Evolutionary conservation across 2,888 invertebrate genomes (phyloP).

Genomic region (Omphaloscelis lunosa): DNA sequence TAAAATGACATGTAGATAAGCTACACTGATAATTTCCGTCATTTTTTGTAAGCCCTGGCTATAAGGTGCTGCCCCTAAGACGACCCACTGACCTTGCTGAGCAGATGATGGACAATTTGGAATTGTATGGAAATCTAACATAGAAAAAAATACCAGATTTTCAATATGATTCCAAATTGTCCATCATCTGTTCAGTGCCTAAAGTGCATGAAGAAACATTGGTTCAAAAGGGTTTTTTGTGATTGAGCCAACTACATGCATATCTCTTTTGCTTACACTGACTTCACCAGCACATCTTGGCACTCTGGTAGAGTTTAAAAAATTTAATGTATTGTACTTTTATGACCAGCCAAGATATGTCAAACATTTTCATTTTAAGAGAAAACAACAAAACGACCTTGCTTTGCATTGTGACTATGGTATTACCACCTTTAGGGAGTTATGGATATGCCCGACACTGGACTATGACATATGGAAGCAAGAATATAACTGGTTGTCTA

Average conservation of each 20-base stretch:
- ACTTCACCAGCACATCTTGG: neutral
- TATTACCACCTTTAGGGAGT: slow-evolving; percentile 11
- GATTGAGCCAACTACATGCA: neutral
- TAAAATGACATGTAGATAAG: neutral
- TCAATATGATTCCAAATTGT: too few species aligned
- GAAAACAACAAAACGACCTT: neutral
- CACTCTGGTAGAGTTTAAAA: neutral
- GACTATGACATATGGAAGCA: neutral
- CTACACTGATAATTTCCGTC: neutral
- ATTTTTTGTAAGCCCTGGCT: neutral
- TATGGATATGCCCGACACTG: slow-evolving; percentile 1
- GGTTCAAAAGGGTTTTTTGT: neutral
- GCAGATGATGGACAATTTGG: too few species aligned
- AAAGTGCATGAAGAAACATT: neutral
- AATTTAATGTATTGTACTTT: neutral
- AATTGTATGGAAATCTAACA: too few species aligned
- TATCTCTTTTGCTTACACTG: neutral
- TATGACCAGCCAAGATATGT: neutral
- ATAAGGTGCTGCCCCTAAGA: too few species aligned
- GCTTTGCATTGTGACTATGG: slow-evolving; percentile 42
- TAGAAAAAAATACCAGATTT: too few species aligned
- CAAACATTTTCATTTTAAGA: neutral
- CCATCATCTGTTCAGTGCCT: too few species aligned
- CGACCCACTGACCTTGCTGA: too few species aligned
- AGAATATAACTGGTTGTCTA: neutral